Conservation (phyloP, 1,140 invertebrate species). For the Tetragnatha versicolor region DNA sequence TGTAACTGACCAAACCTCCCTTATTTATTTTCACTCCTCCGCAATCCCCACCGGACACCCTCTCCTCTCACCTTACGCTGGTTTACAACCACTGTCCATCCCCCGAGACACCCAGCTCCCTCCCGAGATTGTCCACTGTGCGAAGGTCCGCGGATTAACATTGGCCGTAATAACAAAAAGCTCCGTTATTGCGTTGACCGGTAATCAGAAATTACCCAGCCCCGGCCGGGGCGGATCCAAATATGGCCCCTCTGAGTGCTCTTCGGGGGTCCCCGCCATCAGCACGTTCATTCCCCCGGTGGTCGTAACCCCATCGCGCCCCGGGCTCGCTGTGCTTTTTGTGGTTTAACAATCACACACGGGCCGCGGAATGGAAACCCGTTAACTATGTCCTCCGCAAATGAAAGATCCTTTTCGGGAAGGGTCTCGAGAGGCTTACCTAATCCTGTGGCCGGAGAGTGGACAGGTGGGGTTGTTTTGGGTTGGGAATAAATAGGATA, state of each 20-base stretch:
- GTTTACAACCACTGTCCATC: background rate
- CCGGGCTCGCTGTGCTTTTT: background rate
- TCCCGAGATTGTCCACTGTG: slow-evolving; percentile 23
- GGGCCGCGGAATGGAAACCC: slow-evolving; percentile 46
- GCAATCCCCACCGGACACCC: background rate
- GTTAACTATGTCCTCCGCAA: slow-evolving; percentile 45
- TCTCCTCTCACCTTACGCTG: too few species aligned
- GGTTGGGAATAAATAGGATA: too few species aligned
- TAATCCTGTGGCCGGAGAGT: background rate
- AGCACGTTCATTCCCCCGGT: slow-evolving; percentile 41
- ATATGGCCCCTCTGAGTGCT: slow-evolving; percentile 45
- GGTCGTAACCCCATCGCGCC: slow-evolving; percentile 40
- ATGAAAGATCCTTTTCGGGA: slow-evolving; percentile 34
- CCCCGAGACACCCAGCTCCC: background rate
- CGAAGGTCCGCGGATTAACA: background rate
- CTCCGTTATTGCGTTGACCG: slow-evolving; percentile 32
- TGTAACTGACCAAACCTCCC: too few species aligned
- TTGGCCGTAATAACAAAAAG: slow-evolving; percentile 22
- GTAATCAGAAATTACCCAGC: slow-evolving; percentile 38
- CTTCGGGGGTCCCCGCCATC: slow-evolving; percentile 33
- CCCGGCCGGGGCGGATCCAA: background rate
- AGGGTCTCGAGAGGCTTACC: slow-evolving; percentile 2
- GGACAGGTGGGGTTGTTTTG: too few species aligned
- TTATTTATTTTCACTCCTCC: too few species aligned
- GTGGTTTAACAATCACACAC: slow-evolving; percentile 28